phyloP scores from a whole-genome alignment of 1,140 invertebrate genomes.

The Akabosia matsudoensis region DNA sequence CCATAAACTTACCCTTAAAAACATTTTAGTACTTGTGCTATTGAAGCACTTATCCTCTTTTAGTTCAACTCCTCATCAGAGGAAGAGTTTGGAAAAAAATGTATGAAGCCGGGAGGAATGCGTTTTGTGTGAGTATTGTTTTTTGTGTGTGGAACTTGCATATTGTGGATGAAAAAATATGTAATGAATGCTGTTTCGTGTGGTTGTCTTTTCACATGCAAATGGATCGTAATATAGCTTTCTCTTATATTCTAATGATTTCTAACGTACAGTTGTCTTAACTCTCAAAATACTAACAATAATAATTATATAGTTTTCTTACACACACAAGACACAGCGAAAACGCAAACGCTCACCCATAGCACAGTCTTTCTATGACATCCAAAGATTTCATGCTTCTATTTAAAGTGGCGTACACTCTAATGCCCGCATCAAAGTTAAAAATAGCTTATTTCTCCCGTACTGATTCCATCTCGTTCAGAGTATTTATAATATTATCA shows the following conservation, averaged over 20 bases:
- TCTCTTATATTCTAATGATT: background rate
- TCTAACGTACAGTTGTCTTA: background rate
- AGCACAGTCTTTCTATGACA: too few species aligned
- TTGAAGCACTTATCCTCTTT: background rate
- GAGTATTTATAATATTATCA: background rate
- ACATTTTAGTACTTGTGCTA: background rate
- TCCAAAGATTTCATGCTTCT: slow-evolving; percentile 26
- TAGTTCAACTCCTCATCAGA: background rate
- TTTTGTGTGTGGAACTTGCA: background rate
- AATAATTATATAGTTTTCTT: background rate
- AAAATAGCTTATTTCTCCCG: slow-evolving; percentile 33
- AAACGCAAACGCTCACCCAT: too few species aligned
- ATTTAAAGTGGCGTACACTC: slow-evolving; percentile 36
- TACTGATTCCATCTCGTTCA: slow-evolving; percentile 2
- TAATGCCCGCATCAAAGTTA: slow-evolving; percentile 42
- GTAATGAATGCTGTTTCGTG: slow-evolving; percentile 19
- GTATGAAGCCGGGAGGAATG: background rate
- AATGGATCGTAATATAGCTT: background rate
- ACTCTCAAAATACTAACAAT: background rate
- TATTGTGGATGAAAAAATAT: background rate
- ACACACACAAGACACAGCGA: background rate
- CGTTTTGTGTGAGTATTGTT: background rate
- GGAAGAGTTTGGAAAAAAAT: background rate
- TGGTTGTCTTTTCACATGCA: background rate
- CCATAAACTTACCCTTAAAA: background rate